Base-by-base conservation (phyloP, 2,797 vertebrate species). In the Alfaro cultratus region DNA sequence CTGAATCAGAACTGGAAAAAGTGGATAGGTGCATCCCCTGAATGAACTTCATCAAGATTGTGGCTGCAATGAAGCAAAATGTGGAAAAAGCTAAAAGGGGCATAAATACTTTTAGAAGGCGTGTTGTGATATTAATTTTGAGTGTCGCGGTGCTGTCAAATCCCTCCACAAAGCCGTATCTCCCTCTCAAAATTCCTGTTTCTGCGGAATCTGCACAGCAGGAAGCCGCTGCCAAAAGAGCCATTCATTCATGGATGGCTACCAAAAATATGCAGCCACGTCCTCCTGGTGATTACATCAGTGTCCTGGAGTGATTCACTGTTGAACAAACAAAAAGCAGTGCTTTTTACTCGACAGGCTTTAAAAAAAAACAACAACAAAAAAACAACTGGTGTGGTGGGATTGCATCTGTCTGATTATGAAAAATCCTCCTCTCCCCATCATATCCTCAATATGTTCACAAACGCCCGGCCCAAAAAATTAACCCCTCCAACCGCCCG, bases 401-500 rank as follows among this genome's bases (percentile, higher is more conserved):
- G 73, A 36, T 53, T 80, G 31, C 29, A 64, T 90, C 62, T 80
- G 80, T 83, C 79, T 83, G 85, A 90, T 92, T 89, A 90, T 84
- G 18, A 51, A 83, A 91, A 90, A 88, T 90, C 84, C 83, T 88
- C 79, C 82, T 89, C 47, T 70, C 89, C 88, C 88, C 87, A 88
- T 93, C 89, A 91, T 87, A 84, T 88, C 83, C 78, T 90, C 86
- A 91, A 93, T 91, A 91, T 93, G 91, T 89, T 91, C 93, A 87
- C 86, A 91, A 94, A 95, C 87, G 1, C 10, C 11, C 12, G 87
- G 84, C 26, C 26, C 23, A n/a, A n/a, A n/a, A n/a, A n/a, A n/a
- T n/a, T n/a, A 89, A 91, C 85, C 91, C 89, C 92, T 91, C 90
- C 92, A 84, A 95, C 94, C 91, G 80, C 85, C 85, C 77, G 94